Evolutionary conservation across 2,113 vertebrate species (phyloP), one percentile per base, ranked within the genome.

Genomic region (Cololabis saira): DNA sequence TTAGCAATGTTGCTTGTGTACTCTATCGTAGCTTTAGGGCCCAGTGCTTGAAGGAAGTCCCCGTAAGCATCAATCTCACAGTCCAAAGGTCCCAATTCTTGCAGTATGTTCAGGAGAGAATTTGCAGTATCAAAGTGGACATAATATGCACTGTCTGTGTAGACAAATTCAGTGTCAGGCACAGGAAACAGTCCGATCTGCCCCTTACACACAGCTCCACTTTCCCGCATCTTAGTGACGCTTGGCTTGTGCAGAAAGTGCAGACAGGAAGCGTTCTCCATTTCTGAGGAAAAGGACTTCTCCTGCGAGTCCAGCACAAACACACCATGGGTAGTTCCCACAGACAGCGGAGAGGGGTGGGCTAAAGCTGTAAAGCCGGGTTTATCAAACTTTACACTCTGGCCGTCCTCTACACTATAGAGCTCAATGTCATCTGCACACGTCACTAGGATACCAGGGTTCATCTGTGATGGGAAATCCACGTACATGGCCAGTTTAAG

Each of bases 11-110:
- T 90, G 64, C 17, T 80, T 19, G 91, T 95, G 67, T 96, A 95
- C 1, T 94, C 93, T 1, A 83, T 16, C 0, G 93, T 94, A 49
- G 96, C 95, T 16, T 87, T 74, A 1, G 93, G 81, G 3, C 97
- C 97, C 70, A 98, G 82, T 1, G 96, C 96, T 84, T 96, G 97
- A 0, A 99, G 93, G 43, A 99, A 98, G 81, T 98, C 98, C 13
- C 96, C 96, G 16, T 98, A 98, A 0, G 98, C 98, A 48, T 99
- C 97, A 43, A 98, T 93, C 85, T 99, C 97, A 89, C 95, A 97
- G 44, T 69, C 71, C 14, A 99, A 67, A 0, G 83, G 71, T 12
- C 83, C 90, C 24, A 95, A 9, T 47, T 95, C 80, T 74, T 89
- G 90, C 21, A 95, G 94, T 67, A 98, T 90, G 0, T 15, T 10